Base-by-base conservation (phyloP, 2,113 vertebrate species). In the Antigone vipio region DNA sequence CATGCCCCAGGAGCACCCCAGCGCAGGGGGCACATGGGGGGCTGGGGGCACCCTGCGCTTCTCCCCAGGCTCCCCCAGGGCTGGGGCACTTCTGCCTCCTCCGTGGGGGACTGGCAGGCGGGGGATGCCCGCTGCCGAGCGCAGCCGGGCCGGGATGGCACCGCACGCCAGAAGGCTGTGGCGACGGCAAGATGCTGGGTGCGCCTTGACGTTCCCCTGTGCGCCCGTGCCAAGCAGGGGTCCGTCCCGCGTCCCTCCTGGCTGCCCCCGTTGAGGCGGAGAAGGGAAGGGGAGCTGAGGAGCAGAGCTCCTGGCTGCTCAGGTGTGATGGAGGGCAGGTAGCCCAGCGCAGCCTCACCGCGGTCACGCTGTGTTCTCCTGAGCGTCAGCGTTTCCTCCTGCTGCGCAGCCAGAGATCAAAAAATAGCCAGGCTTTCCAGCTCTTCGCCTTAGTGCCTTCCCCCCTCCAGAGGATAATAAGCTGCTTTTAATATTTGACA, bases 401-500 rank as follows among this genome's bases (percentile, higher is more conserved):
- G 66, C 74, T 66, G 73, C 29, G 23, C 64, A 85, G 80, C 52
- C 68, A 87, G 64, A 14, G 44, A 15, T 42, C 2, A 38, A 52
- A 89, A 96, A 91, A 76, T 7, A 86, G 40, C 11, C 53, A 13
- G 38, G 68, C 64, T 45, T 78, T n/a, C 5, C 24, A 82, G 92
- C 88, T 87, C 83, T 23, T 50, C 0, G 45, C 42, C 66, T 67
- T 76, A 26, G 34, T 59, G 80, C 87, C 35, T 85, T 72, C 62
- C 73, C 78, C 60, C 44, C 47, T 82, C 74, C 53, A 42, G 90
- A 82, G 90, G 56, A 82, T 91, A 95, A 95, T 92, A 95, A 97
- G 89, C 96, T 95, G 96, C 92, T 94, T 94, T 89, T 92, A 96
- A 95, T 95, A 93, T 94, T 60, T 93, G 90, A 82, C 91, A 93